Percentiles rank a stretch among this genome's conserved stretches.
Conservation (phyloP, 2,888 invertebrate species). For the Listrodromus nycthemerus region DNA sequence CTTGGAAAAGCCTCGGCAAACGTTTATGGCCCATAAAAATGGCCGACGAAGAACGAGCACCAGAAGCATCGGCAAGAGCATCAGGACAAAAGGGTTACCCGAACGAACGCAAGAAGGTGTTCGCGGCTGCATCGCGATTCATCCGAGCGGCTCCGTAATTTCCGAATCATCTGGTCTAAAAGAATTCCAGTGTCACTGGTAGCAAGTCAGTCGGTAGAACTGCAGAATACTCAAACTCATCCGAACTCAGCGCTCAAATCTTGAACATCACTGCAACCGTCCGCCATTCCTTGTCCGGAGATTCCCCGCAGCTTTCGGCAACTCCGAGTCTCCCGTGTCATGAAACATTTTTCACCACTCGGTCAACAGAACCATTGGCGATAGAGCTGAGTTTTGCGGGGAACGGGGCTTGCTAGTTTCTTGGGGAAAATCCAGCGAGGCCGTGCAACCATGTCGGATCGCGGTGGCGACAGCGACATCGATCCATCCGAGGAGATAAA, state of each 20-base stretch:
- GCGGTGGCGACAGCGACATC: slow-evolving; percentile 80
- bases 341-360: neutral
- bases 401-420: neutral
- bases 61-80: slow-evolving; percentile 50
- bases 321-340: neutral
- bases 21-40: slow-evolving; percentile 73
- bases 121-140: slow-evolving; percentile 63
- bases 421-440: neutral
- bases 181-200: slow-evolving; percentile 31
- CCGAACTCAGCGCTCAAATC: slow-evolving; percentile 45
- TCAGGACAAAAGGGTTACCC: slow-evolving; percentile 66
- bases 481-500: slow-evolving; percentile 83
- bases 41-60: slow-evolving; percentile 68
- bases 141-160: slow-evolving; percentile 69
- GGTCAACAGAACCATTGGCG: neutral
- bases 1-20: slow-evolving; percentile 70
- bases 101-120: slow-evolving; percentile 67
- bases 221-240: slow-evolving; percentile 45
- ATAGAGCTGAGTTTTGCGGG: neutral
- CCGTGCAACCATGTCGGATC: slow-evolving; percentile 77
- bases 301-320: slow-evolving; percentile 11
- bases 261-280: slow-evolving; percentile 54
- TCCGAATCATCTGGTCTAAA: slow-evolving; percentile 66
- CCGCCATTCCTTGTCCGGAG: slow-evolving; percentile 5
- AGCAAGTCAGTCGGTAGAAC: slow-evolving; percentile 38